Evolutionary conservation across 2,113 vertebrate genomes (phyloP).

Genomic region (Marmota monax): DNA sequence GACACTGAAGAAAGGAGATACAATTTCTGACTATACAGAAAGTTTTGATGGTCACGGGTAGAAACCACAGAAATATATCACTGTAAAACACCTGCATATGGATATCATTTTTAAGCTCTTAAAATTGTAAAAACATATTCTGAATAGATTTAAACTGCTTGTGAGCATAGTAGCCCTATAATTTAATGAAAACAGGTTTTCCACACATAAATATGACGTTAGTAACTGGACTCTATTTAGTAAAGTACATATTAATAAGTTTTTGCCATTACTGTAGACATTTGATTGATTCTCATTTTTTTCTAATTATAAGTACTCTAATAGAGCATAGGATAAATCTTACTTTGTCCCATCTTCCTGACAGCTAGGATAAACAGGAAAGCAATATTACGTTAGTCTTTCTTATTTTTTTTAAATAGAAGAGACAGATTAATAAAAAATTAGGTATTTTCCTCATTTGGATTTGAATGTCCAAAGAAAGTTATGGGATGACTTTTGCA

Average conservation of each 20-base stretch:
- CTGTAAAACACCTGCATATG: neutral
- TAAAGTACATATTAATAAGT: neutral
- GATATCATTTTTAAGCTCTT: neutral
- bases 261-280: neutral
- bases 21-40: neutral
- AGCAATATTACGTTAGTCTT: neutral
- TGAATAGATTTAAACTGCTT: neutral
- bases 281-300: neutral
- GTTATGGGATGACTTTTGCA: neutral
- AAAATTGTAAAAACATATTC: neutral
- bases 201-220: neutral
- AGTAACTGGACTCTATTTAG: neutral
- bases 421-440: neutral
- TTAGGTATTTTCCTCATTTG: neutral
- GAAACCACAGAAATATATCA: neutral
- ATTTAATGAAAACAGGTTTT: slow-evolving; percentile 7
- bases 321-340: neutral
- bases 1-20: neutral
- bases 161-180: neutral
- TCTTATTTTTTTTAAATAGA: neutral
- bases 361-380: neutral
- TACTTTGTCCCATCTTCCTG: neutral
- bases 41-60: neutral
- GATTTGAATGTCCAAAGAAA: neutral
- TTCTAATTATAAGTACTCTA: neutral